phyloP scores from a whole-genome alignment of 2,888 invertebrate species.

The Melipona bicolor region DNA sequence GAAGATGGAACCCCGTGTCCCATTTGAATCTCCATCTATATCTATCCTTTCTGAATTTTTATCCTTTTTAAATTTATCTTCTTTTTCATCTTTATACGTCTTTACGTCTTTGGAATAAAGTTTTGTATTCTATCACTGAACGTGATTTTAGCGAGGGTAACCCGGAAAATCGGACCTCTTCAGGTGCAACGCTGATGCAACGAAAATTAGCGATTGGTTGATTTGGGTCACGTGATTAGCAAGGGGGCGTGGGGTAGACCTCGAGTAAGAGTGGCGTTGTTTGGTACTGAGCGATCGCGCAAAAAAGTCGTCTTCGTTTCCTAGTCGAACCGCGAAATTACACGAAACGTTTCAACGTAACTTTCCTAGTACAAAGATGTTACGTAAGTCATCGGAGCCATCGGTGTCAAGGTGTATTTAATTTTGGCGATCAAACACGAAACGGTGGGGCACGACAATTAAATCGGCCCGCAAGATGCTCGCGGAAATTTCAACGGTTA shows the following conservation, averaged over 20 bases:
- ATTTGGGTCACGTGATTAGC: no score
- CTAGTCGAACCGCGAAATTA: background rate
- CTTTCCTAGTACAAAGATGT: constrained; percentile 19
- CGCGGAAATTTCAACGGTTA: constrained; percentile 37
- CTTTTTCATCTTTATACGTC: no score
- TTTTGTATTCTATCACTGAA: no score
- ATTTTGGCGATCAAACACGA: constrained; percentile 49
- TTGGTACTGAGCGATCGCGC: no score
- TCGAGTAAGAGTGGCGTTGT: no score
- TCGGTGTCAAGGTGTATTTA: constrained; percentile 56
- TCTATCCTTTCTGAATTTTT: background rate
- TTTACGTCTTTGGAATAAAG: no score
- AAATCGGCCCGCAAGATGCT: constrained; percentile 32
- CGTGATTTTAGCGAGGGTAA: no score
- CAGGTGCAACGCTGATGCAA: no score
- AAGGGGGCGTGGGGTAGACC: no score
- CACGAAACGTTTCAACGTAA: constrained; percentile 5
- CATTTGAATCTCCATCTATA: background rate
- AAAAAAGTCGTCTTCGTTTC: no score
- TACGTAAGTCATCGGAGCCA: constrained; percentile 37
- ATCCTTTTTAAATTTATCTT: background rate
- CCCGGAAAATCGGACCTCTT: no score
- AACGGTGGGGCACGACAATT: constrained; percentile 34
- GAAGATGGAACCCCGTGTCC: background rate
- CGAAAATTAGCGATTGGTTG: no score